These are phyloP conservation scores for Sebastolobus altivelis DNA, from an alignment of 2,797 vertebrate genomes.

Conservation along the genomic window DNA sequence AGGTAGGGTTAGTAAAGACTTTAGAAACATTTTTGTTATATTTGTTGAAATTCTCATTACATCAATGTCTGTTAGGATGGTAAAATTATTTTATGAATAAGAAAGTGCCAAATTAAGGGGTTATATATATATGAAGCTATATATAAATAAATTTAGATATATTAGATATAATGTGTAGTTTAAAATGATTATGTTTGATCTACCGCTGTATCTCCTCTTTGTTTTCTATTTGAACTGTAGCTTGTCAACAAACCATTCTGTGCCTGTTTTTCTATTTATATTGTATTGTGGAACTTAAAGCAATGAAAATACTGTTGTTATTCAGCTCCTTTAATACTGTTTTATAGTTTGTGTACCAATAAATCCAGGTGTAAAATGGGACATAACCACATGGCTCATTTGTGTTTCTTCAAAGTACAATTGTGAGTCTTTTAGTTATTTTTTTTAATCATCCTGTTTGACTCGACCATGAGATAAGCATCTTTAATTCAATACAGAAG, in stretches of 20 bases:
- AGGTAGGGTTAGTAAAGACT: too few relatives aligned
- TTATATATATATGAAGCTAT: slow-evolving; percentile 88
- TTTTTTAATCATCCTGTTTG: background rate
- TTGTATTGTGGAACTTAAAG: slow-evolving; percentile 88
- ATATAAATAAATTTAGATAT: slow-evolving; percentile 84
- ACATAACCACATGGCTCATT: slow-evolving; percentile 34
- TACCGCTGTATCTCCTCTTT: slow-evolving; percentile 62
- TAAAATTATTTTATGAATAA: slow-evolving; percentile 86
- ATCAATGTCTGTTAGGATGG: slow-evolving; percentile 84
- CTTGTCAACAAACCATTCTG: slow-evolving; percentile 82
- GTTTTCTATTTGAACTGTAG: slow-evolving; percentile 85
- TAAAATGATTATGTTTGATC: slow-evolving; percentile 80
- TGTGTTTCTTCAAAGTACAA: slow-evolving; percentile 30
- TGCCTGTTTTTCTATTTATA: slow-evolving; percentile 89
- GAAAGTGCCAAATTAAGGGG: slow-evolving; percentile 88
- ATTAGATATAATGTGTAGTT: slow-evolving; percentile 83
- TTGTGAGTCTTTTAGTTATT: background rate
- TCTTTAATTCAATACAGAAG: too few relatives aligned
- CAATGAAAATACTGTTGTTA: slow-evolving; percentile 87
- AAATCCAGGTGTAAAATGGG: slow-evolving; percentile 86
- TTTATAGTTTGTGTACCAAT: slow-evolving; percentile 92
- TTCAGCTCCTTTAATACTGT: slow-evolving; percentile 91
- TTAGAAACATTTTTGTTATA: fast-evolving
- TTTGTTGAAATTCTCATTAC: too few relatives aligned
- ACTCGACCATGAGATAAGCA: background rate